phyloP scores from a whole-genome alignment of 92 coral and sea anemone genomes.

The Isaurus tuberculatus region DNA sequence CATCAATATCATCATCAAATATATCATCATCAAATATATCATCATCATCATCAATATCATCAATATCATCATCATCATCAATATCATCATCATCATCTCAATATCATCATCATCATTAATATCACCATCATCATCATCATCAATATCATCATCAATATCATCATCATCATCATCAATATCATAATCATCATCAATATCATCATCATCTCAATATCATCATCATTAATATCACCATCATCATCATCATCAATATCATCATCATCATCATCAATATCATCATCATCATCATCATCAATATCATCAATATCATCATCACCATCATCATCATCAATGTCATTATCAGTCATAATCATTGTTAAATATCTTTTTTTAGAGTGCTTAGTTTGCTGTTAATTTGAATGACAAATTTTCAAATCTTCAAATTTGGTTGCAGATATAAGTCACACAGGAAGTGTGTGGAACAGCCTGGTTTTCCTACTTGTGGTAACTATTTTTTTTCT shows the following conservation, averaged over 20 bases:
- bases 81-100: too few relatives aligned
- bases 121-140: not conserved
- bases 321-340: not conserved
- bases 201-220: not conserved
- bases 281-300: not conserved
- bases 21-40: too few relatives aligned
- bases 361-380: not conserved
- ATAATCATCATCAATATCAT: not conserved
- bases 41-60: not conserved
- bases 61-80: not conserved
- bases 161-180: not conserved
- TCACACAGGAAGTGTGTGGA: slow-evolving; percentile 49
- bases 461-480: slow-evolving; percentile 18
- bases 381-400: too few relatives aligned
- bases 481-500: slow-evolving; percentile 30
- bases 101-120: not conserved
- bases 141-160: not conserved
- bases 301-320: too few relatives aligned
- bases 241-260: not conserved
- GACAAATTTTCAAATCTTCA: slow-evolving; percentile 19
- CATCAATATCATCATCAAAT: too few relatives aligned
- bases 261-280: not conserved
- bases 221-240: not conserved
- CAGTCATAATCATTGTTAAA: not conserved
- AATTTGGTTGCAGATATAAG: slow-evolving; percentile 42